phyloP scores from a whole-genome alignment of 2,113 vertebrate genomes.

The Melanostigma gelatinosum region DNA sequence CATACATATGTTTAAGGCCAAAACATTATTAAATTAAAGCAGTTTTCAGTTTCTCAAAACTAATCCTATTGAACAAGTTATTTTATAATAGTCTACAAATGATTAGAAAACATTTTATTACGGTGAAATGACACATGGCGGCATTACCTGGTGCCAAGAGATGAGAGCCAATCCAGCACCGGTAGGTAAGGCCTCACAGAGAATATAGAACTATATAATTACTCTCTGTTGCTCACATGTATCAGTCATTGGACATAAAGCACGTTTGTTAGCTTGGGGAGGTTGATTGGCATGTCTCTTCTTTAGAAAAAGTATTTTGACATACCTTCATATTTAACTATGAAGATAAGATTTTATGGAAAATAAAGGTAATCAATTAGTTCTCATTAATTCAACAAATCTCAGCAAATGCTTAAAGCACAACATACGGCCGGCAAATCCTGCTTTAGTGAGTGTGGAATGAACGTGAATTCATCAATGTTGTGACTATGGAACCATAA shows the following conservation, averaged over 20 bases:
- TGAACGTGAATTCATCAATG: background rate
- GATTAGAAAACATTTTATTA: background rate
- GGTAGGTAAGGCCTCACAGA: background rate
- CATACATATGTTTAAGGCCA: background rate
- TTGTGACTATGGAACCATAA: background rate
- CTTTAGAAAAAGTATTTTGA: background rate
- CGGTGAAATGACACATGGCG: background rate
- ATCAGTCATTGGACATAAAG: background rate
- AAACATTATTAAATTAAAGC: background rate
- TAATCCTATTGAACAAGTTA: background rate
- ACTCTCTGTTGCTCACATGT: background rate
- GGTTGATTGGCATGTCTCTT: background rate
- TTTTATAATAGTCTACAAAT: background rate
- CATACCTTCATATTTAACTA: background rate
- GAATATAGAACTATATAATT: no score
- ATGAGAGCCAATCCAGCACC: background rate
- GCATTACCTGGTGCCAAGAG: background rate
- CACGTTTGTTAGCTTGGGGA: background rate
- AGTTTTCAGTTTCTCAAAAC: background rate
- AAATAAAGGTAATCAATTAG: background rate
- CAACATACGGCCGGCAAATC: background rate
- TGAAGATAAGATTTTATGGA: background rate
- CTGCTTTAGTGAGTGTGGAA: background rate
- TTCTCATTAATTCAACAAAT: background rate
- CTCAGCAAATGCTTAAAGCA: background rate